These are phyloP conservation scores for Myodes glareolus DNA, from an alignment of 2,113 vertebrate species.

Conservation along the genomic window DNA sequence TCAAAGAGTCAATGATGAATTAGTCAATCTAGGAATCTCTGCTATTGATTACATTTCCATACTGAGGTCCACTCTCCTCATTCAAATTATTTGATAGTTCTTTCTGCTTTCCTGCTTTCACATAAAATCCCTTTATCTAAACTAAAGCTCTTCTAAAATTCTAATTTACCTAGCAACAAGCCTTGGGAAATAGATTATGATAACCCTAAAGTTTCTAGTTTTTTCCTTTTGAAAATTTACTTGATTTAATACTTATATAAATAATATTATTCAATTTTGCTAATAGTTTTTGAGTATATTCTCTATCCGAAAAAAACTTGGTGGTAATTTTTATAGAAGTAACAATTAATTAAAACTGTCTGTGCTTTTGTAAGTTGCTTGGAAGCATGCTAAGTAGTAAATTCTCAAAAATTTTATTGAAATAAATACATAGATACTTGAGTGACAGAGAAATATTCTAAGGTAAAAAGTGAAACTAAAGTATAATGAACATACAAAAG, in stretches of 20 bases:
- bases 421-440: background rate
- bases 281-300: background rate
- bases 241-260: background rate
- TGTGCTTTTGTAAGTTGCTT: background rate
- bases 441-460: background rate
- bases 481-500: background rate
- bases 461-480: background rate
- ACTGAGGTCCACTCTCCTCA: background rate
- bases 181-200: background rate
- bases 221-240: background rate
- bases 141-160: conserved; percentile 36
- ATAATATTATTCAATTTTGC: background rate
- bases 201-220: background rate
- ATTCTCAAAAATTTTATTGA: background rate
- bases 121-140: background rate
- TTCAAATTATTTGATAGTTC: background rate
- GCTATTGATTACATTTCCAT: background rate
- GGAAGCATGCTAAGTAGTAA: background rate
- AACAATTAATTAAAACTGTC: background rate
- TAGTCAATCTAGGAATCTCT: background rate
- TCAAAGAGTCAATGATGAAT: background rate
- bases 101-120: background rate
- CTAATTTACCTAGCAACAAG: background rate
- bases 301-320: background rate
- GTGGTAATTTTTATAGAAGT: background rate